Evolutionary conservation across 2,113 vertebrate genomes (phyloP).

Genomic region (Acinonyx jubatus): DNA sequence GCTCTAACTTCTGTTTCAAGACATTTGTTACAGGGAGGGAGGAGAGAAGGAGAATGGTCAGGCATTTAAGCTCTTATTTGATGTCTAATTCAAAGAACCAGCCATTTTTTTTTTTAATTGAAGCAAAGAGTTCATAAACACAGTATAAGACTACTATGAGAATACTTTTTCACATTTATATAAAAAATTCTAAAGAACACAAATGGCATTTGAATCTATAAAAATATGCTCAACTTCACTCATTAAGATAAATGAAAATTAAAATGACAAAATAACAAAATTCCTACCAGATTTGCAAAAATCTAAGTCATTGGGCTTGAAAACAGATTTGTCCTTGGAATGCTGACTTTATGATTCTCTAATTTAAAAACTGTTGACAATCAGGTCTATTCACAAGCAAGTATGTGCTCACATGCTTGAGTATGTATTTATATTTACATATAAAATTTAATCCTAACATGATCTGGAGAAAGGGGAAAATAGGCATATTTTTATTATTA

Average conservation of each 20-base stretch:
- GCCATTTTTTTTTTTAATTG: not conserved
- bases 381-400: conserved; percentile 40
- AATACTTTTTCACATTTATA: not conserved
- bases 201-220: not conserved
- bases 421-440: not conserved
- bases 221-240: conserved; percentile 34
- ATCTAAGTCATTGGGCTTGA: not conserved
- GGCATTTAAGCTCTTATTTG: not conserved
- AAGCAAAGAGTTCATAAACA: conserved; percentile 7
- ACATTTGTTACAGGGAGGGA: not conserved
- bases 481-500: not conserved
- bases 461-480: conserved; percentile 26
- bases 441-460: conserved; percentile 24
- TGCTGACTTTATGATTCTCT: not conserved
- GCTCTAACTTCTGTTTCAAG: conserved; percentile 44
- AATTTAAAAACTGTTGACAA: conserved; percentile 32
- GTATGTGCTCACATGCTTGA: not conserved
- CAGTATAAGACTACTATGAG: not conserved
- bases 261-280: conserved; percentile 51
- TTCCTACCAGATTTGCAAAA: conserved; percentile 24
- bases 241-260: conserved; percentile 45
- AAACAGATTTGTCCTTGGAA: conserved; percentile 34
- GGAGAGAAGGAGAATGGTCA: not conserved
- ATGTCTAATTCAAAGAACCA: conserved; percentile 34
- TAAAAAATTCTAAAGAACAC: conserved; percentile 25